Conservation (phyloP, 2,113 vertebrate species). For the Equus quagga region DNA sequence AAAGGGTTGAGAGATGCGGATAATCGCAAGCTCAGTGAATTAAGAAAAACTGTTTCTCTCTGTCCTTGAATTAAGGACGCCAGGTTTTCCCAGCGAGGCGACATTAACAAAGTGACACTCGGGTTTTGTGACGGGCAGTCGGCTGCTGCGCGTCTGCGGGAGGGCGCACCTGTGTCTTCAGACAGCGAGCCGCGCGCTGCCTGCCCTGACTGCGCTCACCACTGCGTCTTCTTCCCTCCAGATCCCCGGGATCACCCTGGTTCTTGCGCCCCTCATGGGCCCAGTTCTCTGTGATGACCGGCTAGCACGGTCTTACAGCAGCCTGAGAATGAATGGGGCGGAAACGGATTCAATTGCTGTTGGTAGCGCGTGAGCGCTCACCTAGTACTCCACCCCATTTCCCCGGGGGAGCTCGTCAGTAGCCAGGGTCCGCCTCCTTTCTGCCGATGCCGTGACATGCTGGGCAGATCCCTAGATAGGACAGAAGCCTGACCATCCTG, state of each 20-base stretch:
- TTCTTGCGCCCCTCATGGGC: neutral
- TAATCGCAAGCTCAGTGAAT: neutral
- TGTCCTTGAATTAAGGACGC: neutral
- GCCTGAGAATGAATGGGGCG: neutral
- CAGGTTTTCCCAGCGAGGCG: too few species aligned
- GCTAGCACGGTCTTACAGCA: neutral
- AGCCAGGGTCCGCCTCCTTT: neutral
- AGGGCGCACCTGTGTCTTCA: too few species aligned
- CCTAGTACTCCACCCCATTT: too few species aligned
- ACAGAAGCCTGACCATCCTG: neutral
- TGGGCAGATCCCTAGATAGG: neutral
- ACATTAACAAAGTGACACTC: too few species aligned
- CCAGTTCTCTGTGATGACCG: too few species aligned
- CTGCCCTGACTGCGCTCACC: rapidly evolving
- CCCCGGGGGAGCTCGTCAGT: neutral
- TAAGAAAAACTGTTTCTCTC: neutral
- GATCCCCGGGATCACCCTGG: too few species aligned
- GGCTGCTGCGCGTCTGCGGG: neutral
- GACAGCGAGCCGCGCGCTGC: neutral
- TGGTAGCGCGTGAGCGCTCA: too few species aligned
- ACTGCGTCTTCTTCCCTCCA: neutral
- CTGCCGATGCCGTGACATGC: neutral
- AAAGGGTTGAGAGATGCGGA: too few species aligned
- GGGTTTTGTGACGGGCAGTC: rapidly evolving
- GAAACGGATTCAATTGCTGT: neutral